phyloP scores from a whole-genome alignment of 2,113 vertebrate species.

The Tringa solitaria region DNA sequence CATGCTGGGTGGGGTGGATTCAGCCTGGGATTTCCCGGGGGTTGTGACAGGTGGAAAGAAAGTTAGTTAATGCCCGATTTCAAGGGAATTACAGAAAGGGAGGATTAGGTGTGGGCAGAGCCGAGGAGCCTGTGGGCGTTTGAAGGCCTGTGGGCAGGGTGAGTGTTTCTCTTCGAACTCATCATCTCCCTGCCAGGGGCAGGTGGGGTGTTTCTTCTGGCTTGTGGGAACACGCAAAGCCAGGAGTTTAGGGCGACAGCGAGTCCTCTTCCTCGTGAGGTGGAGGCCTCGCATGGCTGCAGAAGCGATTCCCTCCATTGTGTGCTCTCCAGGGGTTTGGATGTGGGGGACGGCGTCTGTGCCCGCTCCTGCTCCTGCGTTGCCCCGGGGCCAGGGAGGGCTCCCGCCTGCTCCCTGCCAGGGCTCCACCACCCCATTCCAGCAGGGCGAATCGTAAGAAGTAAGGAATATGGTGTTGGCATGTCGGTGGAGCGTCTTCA shows the following conservation, averaged over 20 bases:
- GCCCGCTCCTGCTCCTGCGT: rapidly evolving
- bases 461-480: neutral
- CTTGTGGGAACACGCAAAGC: constrained; percentile 59
- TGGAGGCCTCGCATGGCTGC: neutral
- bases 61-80: constrained; percentile 40
- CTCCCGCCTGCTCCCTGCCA: neutral
- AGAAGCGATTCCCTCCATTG: neutral
- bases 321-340: neutral
- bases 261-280: neutral
- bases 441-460: neutral
- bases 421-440: neutral
- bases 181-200: neutral
- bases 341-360: rapidly evolving
- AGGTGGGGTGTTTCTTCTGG: constrained; percentile 17
- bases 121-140: constrained; percentile 11
- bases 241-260: neutral
- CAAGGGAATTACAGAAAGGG: constrained; percentile 41
- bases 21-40: constrained; percentile 28
- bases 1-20: constrained; percentile 37
- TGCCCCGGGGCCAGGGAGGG: neutral
- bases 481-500: neutral
- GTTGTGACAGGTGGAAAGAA: constrained; percentile 48
- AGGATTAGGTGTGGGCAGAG: constrained; percentile 53
- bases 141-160: constrained; percentile 59
- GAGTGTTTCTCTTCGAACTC: neutral